Evolutionary conservation across 2,888 invertebrate genomes (phyloP).

Genomic region (Cantharis nigra): DNA sequence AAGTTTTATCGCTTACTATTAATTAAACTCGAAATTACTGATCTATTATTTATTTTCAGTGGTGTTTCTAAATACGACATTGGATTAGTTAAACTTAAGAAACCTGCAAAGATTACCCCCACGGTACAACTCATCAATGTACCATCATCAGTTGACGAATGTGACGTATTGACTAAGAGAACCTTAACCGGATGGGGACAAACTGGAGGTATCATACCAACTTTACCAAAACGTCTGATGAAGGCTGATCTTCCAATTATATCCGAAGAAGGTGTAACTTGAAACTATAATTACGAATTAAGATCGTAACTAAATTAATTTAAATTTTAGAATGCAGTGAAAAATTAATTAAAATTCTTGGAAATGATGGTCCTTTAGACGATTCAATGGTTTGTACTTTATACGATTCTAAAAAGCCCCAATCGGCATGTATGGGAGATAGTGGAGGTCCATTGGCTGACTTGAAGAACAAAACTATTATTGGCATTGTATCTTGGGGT

Average conservation of each 20-base stretch:
- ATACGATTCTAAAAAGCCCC: constrained; percentile 41
- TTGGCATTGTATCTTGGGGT: constrained; percentile 13
- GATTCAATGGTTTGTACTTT: not conserved
- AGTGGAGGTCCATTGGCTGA: constrained; percentile 61
- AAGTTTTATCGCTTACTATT: not conserved
- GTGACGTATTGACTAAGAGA: not conserved
- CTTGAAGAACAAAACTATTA: not conserved
- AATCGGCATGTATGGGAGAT: constrained; percentile 61
- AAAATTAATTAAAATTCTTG: not conserved
- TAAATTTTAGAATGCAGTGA: constrained; percentile 1
- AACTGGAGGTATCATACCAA: not conserved
- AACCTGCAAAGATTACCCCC: not conserved
- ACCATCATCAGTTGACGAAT: not conserved
- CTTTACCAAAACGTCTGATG: not conserved
- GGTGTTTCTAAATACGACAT: constrained; percentile 5
- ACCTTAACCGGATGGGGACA: constrained; percentile 5
- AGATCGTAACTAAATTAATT: not conserved
- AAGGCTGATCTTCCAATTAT: not conserved
- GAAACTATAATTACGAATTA: not conserved
- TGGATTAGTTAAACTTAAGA: not conserved
- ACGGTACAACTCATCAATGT: not conserved
- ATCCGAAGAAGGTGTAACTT: not conserved
- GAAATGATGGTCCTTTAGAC: not conserved
- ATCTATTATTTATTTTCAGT: not conserved
- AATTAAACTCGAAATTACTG: not conserved